Percentiles rank a stretch among this genome's conserved stretches.
Conservation (phyloP, 2,797 vertebrate genomes). For the Acrossocheilus wenchowensis region DNA sequence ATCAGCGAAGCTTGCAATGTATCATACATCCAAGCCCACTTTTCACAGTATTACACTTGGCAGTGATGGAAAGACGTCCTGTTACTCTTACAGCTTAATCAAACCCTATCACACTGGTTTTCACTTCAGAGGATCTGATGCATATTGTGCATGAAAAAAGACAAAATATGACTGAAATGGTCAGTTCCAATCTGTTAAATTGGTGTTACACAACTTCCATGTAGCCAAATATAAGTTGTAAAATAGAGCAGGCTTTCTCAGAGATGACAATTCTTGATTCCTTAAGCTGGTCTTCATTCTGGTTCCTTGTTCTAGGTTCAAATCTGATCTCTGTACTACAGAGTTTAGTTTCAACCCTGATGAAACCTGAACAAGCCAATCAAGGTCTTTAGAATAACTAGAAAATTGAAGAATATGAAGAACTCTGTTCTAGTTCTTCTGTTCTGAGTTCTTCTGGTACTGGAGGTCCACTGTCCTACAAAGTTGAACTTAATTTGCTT, state of each 20-base stretch:
- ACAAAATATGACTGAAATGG: neutral
- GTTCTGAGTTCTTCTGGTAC: neutral
- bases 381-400: neutral
- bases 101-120: neutral
- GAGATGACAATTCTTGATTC: neutral
- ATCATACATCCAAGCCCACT: neutral
- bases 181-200: too few species aligned
- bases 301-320: too few species aligned
- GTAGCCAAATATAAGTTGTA: neutral
- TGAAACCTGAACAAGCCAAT: neutral
- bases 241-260: neutral
- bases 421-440: neutral
- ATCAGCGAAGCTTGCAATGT: neutral
- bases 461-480: neutral
- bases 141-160: neutral
- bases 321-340: neutral
- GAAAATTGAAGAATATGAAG: neutral
- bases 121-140: neutral
- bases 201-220: neutral
- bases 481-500: neutral
- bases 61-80: neutral
- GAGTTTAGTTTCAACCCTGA: neutral
- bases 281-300: neutral
- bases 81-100: neutral
- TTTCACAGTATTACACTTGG: neutral